These are phyloP conservation scores for Graphium colonna DNA, from an alignment of 2,888 invertebrate genomes.

Conservation along the genomic window DNA sequence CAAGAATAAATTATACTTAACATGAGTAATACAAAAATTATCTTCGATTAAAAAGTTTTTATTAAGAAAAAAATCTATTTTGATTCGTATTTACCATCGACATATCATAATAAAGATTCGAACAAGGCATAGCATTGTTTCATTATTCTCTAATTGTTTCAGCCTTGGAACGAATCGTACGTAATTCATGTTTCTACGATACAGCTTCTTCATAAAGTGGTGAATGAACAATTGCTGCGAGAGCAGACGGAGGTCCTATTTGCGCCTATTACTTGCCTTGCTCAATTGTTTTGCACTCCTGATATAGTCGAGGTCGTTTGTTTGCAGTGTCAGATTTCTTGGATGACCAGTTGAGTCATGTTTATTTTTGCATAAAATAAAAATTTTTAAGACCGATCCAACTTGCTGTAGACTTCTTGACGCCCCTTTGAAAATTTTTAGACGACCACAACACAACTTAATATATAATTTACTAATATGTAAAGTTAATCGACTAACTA, in stretches of 20 bases:
- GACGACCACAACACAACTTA: no score
- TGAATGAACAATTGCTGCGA: conserved; percentile 9
- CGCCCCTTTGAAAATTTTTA: no score
- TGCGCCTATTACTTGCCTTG: conserved; percentile 10
- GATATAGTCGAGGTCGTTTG: conserved; percentile 17
- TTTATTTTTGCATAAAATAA: not conserved
- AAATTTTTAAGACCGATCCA: not conserved
- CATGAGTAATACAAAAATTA: no score
- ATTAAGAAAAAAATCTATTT: no score
- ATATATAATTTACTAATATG: no score
- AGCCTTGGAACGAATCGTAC: not conserved
- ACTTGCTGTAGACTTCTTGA: no score
- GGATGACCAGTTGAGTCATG: not conserved
- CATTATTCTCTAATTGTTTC: not conserved
- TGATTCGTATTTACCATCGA: no score
- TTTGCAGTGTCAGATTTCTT: conserved; percentile 15
- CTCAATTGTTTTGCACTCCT: conserved; percentile 20
- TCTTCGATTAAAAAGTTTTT: no score
- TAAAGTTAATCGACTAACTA: no score
- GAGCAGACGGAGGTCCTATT: conserved; percentile 4
- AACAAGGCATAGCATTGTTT: not conserved
- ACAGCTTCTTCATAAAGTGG: conserved; percentile 3
- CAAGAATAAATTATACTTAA: no score
- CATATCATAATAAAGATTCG: not conserved
- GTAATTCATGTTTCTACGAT: not conserved